A percentile compares a stretch with the other conserved stretches of the same genome.
These are phyloP conservation scores for Limonius californicus DNA, from an alignment of 1,140 invertebrate species.

Conservation along the genomic window DNA sequence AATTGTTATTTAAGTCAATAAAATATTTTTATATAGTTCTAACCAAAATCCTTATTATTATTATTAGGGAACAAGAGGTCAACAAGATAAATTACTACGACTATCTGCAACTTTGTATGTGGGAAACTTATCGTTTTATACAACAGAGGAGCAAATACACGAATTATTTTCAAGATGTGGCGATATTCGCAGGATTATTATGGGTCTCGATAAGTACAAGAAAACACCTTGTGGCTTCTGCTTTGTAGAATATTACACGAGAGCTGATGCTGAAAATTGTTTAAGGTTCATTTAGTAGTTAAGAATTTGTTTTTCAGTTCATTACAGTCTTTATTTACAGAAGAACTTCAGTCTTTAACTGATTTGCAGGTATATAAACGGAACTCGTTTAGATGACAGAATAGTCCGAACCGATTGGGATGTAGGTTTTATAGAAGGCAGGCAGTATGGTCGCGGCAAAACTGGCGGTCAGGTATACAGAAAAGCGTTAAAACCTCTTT, in stretches of 20 bases:
- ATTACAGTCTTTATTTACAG: too few relatives aligned
- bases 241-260: constrained; percentile 95
- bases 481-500: background rate
- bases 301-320: constrained; percentile 21
- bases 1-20: constrained; percentile 46
- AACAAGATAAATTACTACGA: constrained; percentile 82
- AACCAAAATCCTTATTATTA: too few relatives aligned
- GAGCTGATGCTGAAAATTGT: constrained; percentile 87
- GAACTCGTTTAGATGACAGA: constrained; percentile 94
- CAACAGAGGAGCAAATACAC: constrained; percentile 98
- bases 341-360: too few relatives aligned
- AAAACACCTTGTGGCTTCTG: constrained; percentile 99
- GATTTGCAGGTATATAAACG: constrained; percentile 79
- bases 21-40: background rate
- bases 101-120: constrained; percentile 87
- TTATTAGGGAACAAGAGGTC: constrained; percentile 78
- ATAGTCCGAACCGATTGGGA: constrained; percentile 99
- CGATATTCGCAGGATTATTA: constrained; percentile 92
- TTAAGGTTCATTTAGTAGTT: constrained; percentile 65
- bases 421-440: constrained; percentile 96
- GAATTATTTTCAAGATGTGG: constrained; percentile 96
- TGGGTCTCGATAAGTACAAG: constrained; percentile 97
- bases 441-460: constrained; percentile 98
- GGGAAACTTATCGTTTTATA: constrained; percentile 98
- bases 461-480: constrained; percentile 89